phyloP scores from a whole-genome alignment of 2,888 invertebrate species.

The Atherix ibis region DNA sequence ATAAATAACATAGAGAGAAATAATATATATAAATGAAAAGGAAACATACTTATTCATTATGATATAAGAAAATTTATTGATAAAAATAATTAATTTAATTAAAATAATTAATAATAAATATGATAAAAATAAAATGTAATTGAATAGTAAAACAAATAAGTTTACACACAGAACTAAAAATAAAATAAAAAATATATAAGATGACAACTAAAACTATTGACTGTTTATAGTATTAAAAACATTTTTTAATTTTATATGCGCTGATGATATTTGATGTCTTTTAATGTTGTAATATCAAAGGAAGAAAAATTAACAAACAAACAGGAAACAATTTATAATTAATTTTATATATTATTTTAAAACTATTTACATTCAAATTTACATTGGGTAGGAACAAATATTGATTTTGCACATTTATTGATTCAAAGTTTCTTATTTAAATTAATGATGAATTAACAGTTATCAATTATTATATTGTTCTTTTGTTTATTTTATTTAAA shows the following conservation, averaged over 20 bases:
- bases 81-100: slow-evolving; percentile 5
- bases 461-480: neutral
- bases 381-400: no score
- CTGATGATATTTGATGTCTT: slow-evolving; percentile 3
- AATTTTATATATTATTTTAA: no score
- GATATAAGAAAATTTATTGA: no score
- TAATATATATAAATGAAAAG: no score
- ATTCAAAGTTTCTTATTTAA: neutral
- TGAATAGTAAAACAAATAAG: slow-evolving; percentile 1
- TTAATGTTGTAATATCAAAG: neutral
- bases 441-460: neutral
- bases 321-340: no score
- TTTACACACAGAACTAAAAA: neutral
- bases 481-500: neutral
- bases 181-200: no score
- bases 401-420: no score
- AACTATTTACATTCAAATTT: no score
- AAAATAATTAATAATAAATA: slow-evolving; percentile 1
- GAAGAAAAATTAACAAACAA: neutral
- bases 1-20: no score
- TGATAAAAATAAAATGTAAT: neutral
- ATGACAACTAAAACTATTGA: slow-evolving; percentile 4
- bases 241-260: slow-evolving; percentile 5
- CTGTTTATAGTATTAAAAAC: slow-evolving; percentile 2
- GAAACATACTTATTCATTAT: no score